Percentiles rank a stretch among this genome's conserved stretches.
Conservation (phyloP, 2,113 vertebrate species). For the Micronisus gabar region DNA sequence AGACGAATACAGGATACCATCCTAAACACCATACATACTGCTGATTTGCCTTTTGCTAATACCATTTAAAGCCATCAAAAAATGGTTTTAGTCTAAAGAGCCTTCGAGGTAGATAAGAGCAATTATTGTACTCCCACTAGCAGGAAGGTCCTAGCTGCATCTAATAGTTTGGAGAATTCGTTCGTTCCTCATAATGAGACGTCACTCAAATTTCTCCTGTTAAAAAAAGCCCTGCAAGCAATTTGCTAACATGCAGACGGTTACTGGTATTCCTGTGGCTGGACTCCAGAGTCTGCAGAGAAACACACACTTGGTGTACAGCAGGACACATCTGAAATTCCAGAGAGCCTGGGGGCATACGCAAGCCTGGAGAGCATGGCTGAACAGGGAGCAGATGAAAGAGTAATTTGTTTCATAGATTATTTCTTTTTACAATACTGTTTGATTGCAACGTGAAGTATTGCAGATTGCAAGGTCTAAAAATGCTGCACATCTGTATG, state of each 20-base stretch:
- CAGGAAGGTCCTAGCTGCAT: not conserved
- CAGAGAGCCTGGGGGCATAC: not conserved
- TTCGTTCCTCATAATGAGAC: constrained; percentile 28
- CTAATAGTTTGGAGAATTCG: not conserved
- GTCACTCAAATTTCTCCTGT: constrained; percentile 2
- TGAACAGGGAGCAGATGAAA: not conserved
- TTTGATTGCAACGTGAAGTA: not conserved
- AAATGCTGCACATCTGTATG: not conserved
- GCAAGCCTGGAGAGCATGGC: not conserved
- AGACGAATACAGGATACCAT: not conserved
- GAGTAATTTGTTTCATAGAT: constrained; percentile 3
- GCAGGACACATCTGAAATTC: not conserved
- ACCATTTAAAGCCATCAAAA: not conserved
- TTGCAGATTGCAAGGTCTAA: not conserved
- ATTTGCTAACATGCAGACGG: not conserved
- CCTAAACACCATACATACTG: not conserved
- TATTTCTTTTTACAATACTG: not conserved
- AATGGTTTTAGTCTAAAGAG: not conserved
- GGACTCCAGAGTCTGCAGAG: not conserved
- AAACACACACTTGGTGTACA: not conserved
- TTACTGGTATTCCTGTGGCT: not conserved
- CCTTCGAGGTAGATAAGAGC: not conserved
- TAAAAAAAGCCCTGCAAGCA: not conserved
- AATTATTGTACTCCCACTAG: not conserved
- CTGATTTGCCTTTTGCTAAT: not conserved